Conservation (phyloP, 1,140 invertebrate genomes). For the Plutomurus gul region DNA sequence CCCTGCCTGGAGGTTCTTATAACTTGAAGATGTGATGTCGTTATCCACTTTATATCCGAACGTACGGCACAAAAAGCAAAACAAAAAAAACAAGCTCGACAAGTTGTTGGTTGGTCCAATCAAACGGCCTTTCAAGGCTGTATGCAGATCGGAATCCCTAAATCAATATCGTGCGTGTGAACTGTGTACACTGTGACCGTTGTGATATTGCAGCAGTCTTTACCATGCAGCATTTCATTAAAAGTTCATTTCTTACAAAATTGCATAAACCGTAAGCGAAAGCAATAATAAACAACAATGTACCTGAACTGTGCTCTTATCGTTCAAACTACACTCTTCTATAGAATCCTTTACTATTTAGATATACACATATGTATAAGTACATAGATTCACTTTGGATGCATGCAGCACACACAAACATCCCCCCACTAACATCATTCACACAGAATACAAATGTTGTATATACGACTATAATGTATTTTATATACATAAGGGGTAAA, state of each 20-base stretch:
- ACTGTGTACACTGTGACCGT: not conserved
- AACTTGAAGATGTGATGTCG: not conserved
- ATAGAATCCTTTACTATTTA: no score
- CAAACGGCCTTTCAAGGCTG: constrained; percentile 18
- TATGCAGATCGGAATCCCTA: not conserved
- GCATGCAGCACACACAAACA: not conserved
- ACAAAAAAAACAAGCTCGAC: not conserved
- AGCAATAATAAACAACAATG: no score
- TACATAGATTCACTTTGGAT: not conserved
- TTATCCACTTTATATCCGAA: no score
- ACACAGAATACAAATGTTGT: no score
- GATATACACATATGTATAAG: not conserved
- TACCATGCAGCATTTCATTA: not conserved
- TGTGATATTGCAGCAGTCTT: not conserved
- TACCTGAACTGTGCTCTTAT: no score
- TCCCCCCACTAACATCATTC: not conserved
- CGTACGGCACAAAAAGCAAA: no score
- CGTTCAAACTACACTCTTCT: no score
- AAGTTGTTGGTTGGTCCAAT: constrained; percentile 1
- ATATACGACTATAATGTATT: no score
- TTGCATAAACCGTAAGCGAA: no score
- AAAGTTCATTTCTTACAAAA: constrained; percentile 1
- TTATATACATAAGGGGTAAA: no score
- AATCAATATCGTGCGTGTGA: not conserved
- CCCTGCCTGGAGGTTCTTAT: not conserved